Percentiles rank a stretch among this genome's conserved stretches.
These are phyloP conservation scores for Mya arenaria DNA, from an alignment of 1,140 invertebrate species.

Conservation along the genomic window DNA sequence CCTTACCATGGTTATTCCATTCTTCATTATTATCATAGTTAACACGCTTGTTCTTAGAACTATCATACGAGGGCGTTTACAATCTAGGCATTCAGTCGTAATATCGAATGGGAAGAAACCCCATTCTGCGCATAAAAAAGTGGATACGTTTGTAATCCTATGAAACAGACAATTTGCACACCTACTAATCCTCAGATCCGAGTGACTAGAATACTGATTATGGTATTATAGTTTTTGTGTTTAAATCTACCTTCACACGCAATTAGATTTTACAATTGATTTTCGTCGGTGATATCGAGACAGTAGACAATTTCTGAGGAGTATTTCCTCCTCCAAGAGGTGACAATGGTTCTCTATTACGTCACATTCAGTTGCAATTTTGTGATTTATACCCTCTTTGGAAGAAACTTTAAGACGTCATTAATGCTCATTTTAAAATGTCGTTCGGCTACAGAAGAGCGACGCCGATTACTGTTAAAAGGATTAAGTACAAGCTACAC, in stretches of 20 bases:
- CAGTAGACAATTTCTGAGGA: neutral
- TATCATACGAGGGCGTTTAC: neutral
- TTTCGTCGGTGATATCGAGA: conserved; percentile 22
- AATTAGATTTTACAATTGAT: conserved; percentile 69
- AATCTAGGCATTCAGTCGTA: neutral
- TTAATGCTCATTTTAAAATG: conserved; percentile 9
- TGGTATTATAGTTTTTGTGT: conserved; percentile 90
- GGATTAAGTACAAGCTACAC: no score
- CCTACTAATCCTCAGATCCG: conserved; percentile 84
- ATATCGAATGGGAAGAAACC: neutral
- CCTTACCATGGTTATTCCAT: conserved; percentile 82
- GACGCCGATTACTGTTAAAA: no score
- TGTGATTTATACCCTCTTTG: conserved; percentile 43
- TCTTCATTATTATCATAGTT: conserved; percentile 83
- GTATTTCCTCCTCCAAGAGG: conserved; percentile 30
- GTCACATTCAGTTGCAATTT: conserved; percentile 47
- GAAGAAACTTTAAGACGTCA: conserved; percentile 32
- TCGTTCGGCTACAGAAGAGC: neutral
- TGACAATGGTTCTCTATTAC: conserved; percentile 39
- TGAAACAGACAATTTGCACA: neutral
- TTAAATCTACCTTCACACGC: conserved; percentile 86
- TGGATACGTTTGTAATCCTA: neutral
- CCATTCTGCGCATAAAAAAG: neutral
- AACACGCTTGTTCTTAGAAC: conserved; percentile 71
- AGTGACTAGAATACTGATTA: conserved; percentile 90